Conservation (phyloP, 2,797 vertebrate genomes). For the Chlorospingus semifuscus region DNA sequence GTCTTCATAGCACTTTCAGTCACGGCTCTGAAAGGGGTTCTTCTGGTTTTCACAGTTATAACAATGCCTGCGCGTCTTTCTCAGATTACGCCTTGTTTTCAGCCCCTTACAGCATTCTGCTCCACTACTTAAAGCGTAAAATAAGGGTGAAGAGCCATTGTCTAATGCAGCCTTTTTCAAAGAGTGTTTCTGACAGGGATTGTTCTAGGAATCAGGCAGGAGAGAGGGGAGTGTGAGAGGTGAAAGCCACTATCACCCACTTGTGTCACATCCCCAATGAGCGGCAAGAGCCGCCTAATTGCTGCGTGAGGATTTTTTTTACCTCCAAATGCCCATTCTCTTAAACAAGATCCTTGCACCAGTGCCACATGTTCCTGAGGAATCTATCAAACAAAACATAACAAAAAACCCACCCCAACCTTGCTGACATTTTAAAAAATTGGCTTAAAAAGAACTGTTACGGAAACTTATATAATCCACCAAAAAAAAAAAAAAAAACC, state of each 20-base stretch:
- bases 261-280: constrained; percentile 90
- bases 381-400: constrained; percentile 80
- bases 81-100: constrained; percentile 95
- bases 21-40: constrained; percentile 90
- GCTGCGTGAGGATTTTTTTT: constrained; percentile 78
- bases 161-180: constrained; percentile 93
- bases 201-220: constrained; percentile 90
- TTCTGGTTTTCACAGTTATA: constrained; percentile 93
- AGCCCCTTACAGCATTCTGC: constrained; percentile 87
- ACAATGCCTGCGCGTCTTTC: constrained; percentile 98
- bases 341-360: constrained; percentile 85
- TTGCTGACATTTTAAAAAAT: constrained; percentile 74
- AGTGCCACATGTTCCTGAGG: constrained; percentile 84
- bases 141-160: constrained; percentile 95
- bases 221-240: constrained; percentile 90
- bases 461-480: constrained; percentile 47
- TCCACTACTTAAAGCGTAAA: constrained; percentile 90
- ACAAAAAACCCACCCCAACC: constrained; percentile 62
- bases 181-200: constrained; percentile 94
- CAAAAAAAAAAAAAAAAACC: not conserved
- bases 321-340: constrained; percentile 78
- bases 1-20: constrained; percentile 98
- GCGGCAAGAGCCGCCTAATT: constrained; percentile 89
- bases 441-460: constrained; percentile 73
- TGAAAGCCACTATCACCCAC: constrained; percentile 93